Conservation (phyloP, 1,140 invertebrate genomes). For the Caenorhabditis inopinata region DNA sequence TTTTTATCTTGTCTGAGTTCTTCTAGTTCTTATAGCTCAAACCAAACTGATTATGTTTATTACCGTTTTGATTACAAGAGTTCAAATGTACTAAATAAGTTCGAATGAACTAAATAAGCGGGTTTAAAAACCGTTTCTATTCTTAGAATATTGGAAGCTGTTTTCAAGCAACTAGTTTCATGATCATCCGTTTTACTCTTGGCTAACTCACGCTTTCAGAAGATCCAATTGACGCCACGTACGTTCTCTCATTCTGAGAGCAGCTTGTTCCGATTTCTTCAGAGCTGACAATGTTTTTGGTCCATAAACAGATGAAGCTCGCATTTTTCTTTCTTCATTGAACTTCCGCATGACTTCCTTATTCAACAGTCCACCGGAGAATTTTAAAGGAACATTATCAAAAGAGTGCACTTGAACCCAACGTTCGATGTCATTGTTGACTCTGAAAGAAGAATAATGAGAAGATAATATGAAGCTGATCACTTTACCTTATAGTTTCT, state of each 20-base stretch:
- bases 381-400: not conserved
- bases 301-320: not conserved
- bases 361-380: not conserved
- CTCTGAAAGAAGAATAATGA: not conserved
- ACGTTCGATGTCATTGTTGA: not conserved
- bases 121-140: too few species aligned
- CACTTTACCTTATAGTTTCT: not conserved
- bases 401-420: not conserved
- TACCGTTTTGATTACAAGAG: too few species aligned
- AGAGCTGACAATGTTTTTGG: not conserved
- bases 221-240: conserved; percentile 6
- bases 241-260: not conserved
- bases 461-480: not conserved
- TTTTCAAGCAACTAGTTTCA: too few species aligned
- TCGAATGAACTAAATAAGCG: too few species aligned
- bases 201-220: not conserved
- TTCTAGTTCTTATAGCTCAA: too few species aligned
- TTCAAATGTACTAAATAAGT: too few species aligned
- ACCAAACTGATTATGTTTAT: too few species aligned
- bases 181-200: too few species aligned
- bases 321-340: not conserved
- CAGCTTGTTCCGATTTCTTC: not conserved
- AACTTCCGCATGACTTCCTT: conserved; percentile 4
- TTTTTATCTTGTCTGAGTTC: too few species aligned
- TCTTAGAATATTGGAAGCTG: too few species aligned